These are phyloP conservation scores for Tipula confusa DNA, from an alignment of 2,888 invertebrate species.

Conservation along the genomic window DNA sequence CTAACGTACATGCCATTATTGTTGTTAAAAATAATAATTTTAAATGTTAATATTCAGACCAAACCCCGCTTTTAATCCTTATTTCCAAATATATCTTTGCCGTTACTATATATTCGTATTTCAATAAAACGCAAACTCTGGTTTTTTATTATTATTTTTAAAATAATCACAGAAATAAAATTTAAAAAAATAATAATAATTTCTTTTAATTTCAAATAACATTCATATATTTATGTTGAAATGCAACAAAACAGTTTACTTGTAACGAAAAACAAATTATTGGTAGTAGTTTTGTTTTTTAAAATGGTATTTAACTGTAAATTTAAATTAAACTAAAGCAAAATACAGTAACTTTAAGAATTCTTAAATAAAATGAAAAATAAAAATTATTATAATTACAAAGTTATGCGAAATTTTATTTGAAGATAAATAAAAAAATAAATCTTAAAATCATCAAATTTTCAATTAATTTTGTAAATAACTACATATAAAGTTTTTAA, in stretches of 20 bases:
- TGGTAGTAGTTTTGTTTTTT: not conserved
- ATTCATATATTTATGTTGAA: not conserved
- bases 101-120: not conserved
- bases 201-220: not conserved
- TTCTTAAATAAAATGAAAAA: not conserved
- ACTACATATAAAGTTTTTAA: too few species aligned
- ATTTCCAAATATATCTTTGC: not conserved
- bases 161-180: not conserved
- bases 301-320: not conserved
- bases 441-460: not conserved
- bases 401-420: constrained; percentile 3
- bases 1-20: not conserved
- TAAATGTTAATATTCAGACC: not conserved
- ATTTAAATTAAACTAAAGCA: not conserved
- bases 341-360: constrained; percentile 9
- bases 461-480: not conserved
- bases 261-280: not conserved
- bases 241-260: not conserved
- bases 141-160: too few species aligned
- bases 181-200: not conserved
- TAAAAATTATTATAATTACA: not conserved
- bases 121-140: not conserved
- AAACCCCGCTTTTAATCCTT: not conserved
- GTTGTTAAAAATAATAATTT: not conserved
- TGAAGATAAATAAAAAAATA: not conserved